Evolutionary conservation across 2,888 invertebrate species (phyloP), one percentile per base, ranked within the genome.

Genomic region (Gymnosoma rotundatum): DNA sequence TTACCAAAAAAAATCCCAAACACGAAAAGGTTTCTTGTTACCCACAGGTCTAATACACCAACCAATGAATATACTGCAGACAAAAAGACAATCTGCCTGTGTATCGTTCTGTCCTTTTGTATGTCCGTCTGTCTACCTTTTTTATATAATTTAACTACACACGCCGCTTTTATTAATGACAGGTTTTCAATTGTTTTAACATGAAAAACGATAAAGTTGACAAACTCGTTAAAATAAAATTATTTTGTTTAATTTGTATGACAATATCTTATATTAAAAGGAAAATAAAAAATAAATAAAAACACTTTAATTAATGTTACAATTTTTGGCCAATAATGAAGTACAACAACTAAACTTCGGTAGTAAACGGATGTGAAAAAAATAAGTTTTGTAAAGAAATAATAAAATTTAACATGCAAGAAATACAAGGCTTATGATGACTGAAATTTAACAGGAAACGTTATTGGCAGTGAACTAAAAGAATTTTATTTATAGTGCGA

Each of bases 201-300:
- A 78, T 81, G 81, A 74, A 78, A 81, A 81, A 70, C 84, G 84
- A 81, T 84, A 81, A 84, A 84, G 81, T 84, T 84, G 81, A 84
- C 84, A 84, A 84, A 84, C 84, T 84, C 74, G 81, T 84, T 84
- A 81, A 84, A 84, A 74, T 50, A 50, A 81, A 78, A 81, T 84
- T 84, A 81, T 81, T 84, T 81, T 64, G 54, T 78, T 60, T 75
- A 78, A 76, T 67, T 76, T 67, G 67, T 60, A 48, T 63, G 42
- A 69, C 64, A 79, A 72, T 61, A 48, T 48, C 70, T 72, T 66
- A 60, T 61, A 76, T 69, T 74, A 61, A 72, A 72, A 50, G 32
- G 52, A 60, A 78, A 61, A 73, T 5, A 42, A 76, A 16, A 52
- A 60, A 25, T 76, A 52, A 60, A 60, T 60, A 52, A 20, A 69